These are phyloP conservation scores for Astyanax mexicanus DNA, from an alignment of 2,797 vertebrate species.

Conservation along the genomic window DNA sequence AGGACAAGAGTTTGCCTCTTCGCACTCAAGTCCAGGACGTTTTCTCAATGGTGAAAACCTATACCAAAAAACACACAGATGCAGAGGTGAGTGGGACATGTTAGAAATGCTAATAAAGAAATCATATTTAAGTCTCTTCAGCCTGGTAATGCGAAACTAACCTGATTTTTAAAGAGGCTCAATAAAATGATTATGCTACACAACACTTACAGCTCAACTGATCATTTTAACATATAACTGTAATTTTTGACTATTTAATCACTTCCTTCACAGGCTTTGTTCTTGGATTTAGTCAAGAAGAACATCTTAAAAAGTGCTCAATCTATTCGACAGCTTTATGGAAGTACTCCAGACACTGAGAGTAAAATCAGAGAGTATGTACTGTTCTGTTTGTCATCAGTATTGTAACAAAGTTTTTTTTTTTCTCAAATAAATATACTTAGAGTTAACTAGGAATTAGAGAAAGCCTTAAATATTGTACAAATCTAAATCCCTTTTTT, in stretches of 20 bases:
- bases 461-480: background rate
- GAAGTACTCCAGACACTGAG: constrained; percentile 72
- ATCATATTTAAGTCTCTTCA: no score
- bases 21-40: constrained; percentile 75
- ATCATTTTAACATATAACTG: no score
- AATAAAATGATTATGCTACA: no score
- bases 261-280: constrained; percentile 73
- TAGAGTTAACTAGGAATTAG: background rate
- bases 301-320: constrained; percentile 87
- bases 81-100: constrained; percentile 75
- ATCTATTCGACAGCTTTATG: constrained; percentile 83
- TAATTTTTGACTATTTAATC: constrained; percentile 37
- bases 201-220: no score
- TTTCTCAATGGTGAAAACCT: constrained; percentile 80
- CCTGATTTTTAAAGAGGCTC: no score
- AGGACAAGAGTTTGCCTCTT: constrained; percentile 69
- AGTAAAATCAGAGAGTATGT: constrained; percentile 91
- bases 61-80: constrained; percentile 72
- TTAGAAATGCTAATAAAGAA: no score
- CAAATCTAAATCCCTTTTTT: background rate
- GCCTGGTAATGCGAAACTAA: no score
- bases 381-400: background rate
- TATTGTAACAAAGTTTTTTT: background rate
- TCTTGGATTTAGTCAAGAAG: constrained; percentile 74
- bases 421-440: background rate